Base-by-base conservation (phyloP, 2,888 invertebrate species). In the Oligia fasciuncula region DNA sequence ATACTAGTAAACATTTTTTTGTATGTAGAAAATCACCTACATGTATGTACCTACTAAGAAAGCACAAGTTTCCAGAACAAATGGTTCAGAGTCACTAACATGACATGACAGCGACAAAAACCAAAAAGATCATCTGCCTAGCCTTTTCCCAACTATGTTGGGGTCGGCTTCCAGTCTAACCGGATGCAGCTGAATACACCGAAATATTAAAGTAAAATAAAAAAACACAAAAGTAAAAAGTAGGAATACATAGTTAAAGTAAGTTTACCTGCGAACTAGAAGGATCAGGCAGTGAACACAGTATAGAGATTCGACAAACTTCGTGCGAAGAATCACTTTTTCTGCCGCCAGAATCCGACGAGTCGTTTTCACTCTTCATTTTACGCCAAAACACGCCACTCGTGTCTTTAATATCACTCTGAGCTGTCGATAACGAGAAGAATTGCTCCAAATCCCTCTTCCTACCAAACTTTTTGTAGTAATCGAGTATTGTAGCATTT, bases 381-480 rank as follows among this genome's bases (percentile, higher is more conserved):
- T 92, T 96, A 71, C 93, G 93, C 97, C 97, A 97, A 92, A 96
- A 97, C 62, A 92, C 86, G 83, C 96, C 94, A 29, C 93, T 89
- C 0, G 95, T 94, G 85, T 96, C 96, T 85, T 92, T 93, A 67
- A 95, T 91, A 81, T 97, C 96, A 91, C 92, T 93, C 79, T 96
- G 94, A 63, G 96, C 96, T 63, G 97, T 96, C 17, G 96, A 95
- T 86, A 97, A 88, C 66, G 96, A 97, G 93, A 98, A 97, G 92
- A 97, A 98, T 89, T 98, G 98, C 79, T 98, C 97, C 87, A 98
- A 95, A 91, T 98, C 97, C 57, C 97, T 94, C 90, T 97, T 97
- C 87, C 97, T 97, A 2, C 98, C 97, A 94, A 97, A 98, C 91
- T 97, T 97, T 90, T 97, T 97, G 91, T 97, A 98, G 93, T 98